phyloP scores from a whole-genome alignment of 1,140 invertebrate species.

The Trinorchestia longiramus region DNA sequence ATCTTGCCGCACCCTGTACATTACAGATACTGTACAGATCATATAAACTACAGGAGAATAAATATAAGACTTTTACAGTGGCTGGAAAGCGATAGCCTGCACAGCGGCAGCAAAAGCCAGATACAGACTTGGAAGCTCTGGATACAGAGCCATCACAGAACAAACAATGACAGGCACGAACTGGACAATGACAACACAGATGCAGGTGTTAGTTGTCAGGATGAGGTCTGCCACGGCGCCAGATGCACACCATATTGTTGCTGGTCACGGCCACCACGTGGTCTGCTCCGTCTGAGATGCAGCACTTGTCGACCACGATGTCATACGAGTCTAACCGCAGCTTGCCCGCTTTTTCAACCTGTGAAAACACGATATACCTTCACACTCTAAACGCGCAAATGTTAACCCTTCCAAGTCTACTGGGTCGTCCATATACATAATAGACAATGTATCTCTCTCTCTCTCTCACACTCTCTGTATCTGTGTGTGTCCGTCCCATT shows the following conservation, averaged over 20 bases:
- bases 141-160: neutral
- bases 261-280: constrained; percentile 73
- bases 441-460: too few relatives aligned
- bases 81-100: too few relatives aligned
- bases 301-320: constrained; percentile 72
- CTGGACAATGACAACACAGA: neutral
- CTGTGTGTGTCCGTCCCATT: too few relatives aligned
- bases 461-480: too few relatives aligned
- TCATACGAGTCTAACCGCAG: constrained; percentile 69
- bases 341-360: constrained; percentile 69
- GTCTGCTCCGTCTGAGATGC: constrained; percentile 69
- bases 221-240: constrained; percentile 67
- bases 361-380: constrained; percentile 2
- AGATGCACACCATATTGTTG: constrained; percentile 74
- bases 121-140: neutral
- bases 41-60: neutral
- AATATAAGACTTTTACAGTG: neutral
- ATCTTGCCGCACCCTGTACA: neutral
- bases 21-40: neutral
- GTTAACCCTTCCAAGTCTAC: too few relatives aligned
- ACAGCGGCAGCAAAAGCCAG: neutral
- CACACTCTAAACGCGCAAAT: neutral
- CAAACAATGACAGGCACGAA: neutral
- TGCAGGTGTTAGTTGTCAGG: neutral
- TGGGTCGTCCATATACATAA: too few relatives aligned